Base-by-base conservation (phyloP, 2,113 vertebrate genomes). In the Petrocephalus zakoni region DNA sequence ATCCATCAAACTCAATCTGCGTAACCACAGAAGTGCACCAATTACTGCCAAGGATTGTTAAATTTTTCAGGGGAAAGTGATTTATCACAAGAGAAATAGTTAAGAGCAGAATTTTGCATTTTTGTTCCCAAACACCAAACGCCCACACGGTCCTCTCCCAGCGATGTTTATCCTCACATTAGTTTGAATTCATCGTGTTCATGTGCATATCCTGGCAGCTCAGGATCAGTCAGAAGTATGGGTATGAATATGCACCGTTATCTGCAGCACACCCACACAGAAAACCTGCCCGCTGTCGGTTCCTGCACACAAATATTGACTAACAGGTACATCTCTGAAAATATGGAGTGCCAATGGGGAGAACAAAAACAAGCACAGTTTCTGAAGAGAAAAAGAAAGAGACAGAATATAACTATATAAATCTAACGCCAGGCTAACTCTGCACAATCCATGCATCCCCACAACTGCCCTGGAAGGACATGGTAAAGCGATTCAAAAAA, bases 1-100 rank as follows among this genome's bases (percentile, higher is more conserved):
- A 88, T 90, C 55, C 86, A 89, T 84, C 82, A 87, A 87, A 58
- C 88, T 84, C 88, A 89, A 9, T 68, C 85, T 52, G 75, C 22
- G 47, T 64, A 37, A 85, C 29, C 22, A 82, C 82, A 47, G 17
- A 83, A 52, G 34, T 78, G 72, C 29, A 78, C n/a, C 7, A 85
- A 52, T 61, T 25, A 87, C 89, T 61, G 78, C 42, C 25, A 56
- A 22, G 84, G 25, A 85, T 88, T n/a, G 56, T 91, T 5, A 52
- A 87, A 75, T 51, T 88, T 56, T 53, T 13, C 72, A 47, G 3
- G 78, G 56, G 61, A 19, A 84, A 85, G 15, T 72, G 29, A 68
- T 56, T 89, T 47, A 83, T 72, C 22, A 5, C 34, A 81, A 21
- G 25, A 82, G 68, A 72, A 56, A 86, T 5, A 37, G 29, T 34